Percentiles rank a stretch among this genome's conserved stretches.
Conservation (phyloP, 2,888 invertebrate genomes). For the Coecobrya sp. region DNA sequence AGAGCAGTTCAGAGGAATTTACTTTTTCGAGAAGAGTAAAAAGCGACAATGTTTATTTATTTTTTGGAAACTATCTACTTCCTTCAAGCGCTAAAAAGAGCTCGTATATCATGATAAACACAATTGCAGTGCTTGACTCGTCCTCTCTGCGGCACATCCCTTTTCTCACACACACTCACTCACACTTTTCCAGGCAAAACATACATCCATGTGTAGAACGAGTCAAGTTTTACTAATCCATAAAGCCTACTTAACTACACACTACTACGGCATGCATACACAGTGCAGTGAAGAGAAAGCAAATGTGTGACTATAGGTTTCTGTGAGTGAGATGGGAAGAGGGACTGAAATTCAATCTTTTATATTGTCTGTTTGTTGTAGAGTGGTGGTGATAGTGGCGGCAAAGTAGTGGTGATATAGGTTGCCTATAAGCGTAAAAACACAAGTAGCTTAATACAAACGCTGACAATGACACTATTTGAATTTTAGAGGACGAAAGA, state of each 20-base stretch:
- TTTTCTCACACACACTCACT: neutral
- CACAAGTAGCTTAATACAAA: constrained; percentile 32
- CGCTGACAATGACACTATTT: constrained; percentile 51
- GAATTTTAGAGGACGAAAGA: constrained; percentile 49
- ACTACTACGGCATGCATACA: neutral
- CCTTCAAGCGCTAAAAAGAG: neutral
- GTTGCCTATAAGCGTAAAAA: neutral
- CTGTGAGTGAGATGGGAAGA: neutral
- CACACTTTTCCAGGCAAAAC: neutral
- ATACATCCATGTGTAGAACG: neutral
- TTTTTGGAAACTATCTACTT: neutral
- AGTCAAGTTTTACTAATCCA: constrained; percentile 65
- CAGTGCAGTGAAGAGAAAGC: neutral
- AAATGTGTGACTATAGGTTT: neutral
- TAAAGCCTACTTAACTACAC: constrained; percentile 37
- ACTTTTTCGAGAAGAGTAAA: neutral
- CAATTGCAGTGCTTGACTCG: neutral
- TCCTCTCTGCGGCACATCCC: too few relatives aligned
- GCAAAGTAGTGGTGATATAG: neutral
- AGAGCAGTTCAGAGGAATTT: neutral
- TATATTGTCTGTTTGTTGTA: neutral
- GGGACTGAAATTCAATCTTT: constrained; percentile 54
- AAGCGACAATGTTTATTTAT: neutral
- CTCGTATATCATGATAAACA: neutral
- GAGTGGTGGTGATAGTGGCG: neutral